A percentile compares a stretch with the other conserved stretches of the same genome.
These are phyloP conservation scores for Nomada lathburiana DNA, from an alignment of 2,888 invertebrate species.

Conservation along the genomic window DNA sequence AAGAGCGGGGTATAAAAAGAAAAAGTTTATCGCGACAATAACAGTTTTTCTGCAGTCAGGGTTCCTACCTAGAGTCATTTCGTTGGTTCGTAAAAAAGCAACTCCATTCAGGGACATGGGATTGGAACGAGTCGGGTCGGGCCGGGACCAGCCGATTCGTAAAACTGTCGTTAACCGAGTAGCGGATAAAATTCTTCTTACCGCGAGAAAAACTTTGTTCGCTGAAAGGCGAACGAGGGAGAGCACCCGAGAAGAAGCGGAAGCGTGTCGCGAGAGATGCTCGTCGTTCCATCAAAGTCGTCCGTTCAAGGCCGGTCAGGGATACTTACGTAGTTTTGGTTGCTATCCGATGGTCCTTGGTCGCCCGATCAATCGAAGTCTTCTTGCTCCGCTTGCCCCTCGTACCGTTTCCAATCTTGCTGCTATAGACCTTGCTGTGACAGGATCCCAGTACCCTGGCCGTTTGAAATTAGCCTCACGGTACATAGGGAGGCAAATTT, in stretches of 20 bases:
- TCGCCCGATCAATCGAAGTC: constrained; percentile 51
- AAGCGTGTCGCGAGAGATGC: constrained; percentile 56
- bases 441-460: constrained; percentile 25
- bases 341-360: constrained; percentile 46
- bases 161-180: constrained; percentile 66
- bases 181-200: constrained; percentile 65
- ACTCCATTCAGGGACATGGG: constrained; percentile 38
- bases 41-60: constrained; percentile 50
- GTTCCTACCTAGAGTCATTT: constrained; percentile 53
- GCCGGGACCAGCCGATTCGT: constrained; percentile 44
- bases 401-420: constrained; percentile 30
- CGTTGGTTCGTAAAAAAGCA: constrained; percentile 58
- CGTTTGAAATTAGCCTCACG: constrained; percentile 34
- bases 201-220: constrained; percentile 61
- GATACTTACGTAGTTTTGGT: constrained; percentile 46
- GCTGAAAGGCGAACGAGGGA: constrained; percentile 26
- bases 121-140: constrained; percentile 5
- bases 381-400: constrained; percentile 6
- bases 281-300: constrained; percentile 59
- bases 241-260: constrained; percentile 24
- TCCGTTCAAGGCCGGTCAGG: constrained; percentile 48
- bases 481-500: constrained; percentile 34
- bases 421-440: constrained; percentile 33
- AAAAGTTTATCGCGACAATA: constrained; percentile 63
- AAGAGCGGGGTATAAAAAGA: constrained; percentile 29